Conservation (phyloP, 2,113 vertebrate species). For the Craseonycteris thonglongyai region DNA sequence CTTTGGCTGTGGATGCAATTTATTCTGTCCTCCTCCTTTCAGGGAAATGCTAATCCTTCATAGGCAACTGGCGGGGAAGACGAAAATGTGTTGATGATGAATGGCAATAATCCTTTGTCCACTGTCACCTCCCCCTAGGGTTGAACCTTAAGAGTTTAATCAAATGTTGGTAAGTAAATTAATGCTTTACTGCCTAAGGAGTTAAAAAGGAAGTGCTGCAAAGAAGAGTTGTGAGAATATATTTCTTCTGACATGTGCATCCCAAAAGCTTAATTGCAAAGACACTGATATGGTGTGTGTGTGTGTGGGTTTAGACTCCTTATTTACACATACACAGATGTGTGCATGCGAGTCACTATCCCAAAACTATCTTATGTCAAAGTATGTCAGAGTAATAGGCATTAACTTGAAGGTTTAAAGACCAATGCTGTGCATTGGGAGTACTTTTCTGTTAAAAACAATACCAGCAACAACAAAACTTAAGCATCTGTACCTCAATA, state of each 20-base stretch:
- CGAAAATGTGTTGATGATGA: slow-evolving; percentile 67
- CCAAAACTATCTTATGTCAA: not conserved
- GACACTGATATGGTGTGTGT: not conserved
- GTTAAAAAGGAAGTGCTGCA: slow-evolving; percentile 32
- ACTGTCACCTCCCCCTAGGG: slow-evolving; percentile 56
- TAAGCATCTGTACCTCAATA: not conserved
- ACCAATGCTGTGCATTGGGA: not conserved
- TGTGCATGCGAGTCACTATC: not conserved
- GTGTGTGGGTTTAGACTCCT: not conserved
- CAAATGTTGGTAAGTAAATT: slow-evolving; percentile 51
- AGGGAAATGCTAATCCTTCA: slow-evolving; percentile 77
- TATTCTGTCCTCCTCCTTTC: slow-evolving; percentile 76
- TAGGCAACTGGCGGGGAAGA: slow-evolving; percentile 74
- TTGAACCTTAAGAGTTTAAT: slow-evolving; percentile 60
- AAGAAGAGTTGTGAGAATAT: slow-evolving; percentile 11
- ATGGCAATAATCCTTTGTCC: slow-evolving; percentile 72
- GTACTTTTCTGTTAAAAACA: not conserved
- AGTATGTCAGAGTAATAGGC: not conserved
- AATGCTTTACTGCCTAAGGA: slow-evolving; percentile 32
- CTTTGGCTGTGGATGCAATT: slow-evolving; percentile 78
- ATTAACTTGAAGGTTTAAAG: not conserved
- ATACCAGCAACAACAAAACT: not conserved
- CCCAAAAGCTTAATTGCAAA: slow-evolving; percentile 27
- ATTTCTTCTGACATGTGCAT: not conserved
- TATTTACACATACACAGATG: not conserved